Conservation (phyloP, 2,797 vertebrate genomes). For the Leptatherina wallacei region DNA sequence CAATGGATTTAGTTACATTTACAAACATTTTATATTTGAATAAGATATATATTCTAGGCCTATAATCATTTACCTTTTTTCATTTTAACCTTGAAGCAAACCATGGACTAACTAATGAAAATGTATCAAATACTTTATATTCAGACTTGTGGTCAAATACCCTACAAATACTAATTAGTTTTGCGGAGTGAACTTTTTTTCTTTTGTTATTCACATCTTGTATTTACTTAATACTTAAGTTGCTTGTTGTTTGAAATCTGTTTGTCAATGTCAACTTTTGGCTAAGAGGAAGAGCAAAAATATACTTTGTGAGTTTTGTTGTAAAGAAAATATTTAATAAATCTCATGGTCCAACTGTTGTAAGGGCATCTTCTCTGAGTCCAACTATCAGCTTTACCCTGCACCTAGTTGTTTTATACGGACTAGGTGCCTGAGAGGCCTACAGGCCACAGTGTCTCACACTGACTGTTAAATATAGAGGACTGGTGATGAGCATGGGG, state of each 20-base stretch:
- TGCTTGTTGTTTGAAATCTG: slow-evolving; percentile 33
- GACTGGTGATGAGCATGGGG: too few relatives aligned
- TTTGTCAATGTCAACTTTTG: slow-evolving; percentile 42
- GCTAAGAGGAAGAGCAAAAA: slow-evolving; percentile 40
- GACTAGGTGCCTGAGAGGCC: too few relatives aligned
- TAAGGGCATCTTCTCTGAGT: too few relatives aligned
- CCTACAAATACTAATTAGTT: slow-evolving; percentile 22
- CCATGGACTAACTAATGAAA: background rate
- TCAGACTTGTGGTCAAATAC: slow-evolving; percentile 5
- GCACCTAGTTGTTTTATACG: too few relatives aligned
- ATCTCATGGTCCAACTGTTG: slow-evolving; percentile 22
- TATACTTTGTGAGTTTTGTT: slow-evolving; percentile 44
- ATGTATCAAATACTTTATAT: background rate
- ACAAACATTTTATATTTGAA: slow-evolving; percentile 37
- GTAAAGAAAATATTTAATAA: slow-evolving; percentile 69
- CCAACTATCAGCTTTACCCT: too few relatives aligned
- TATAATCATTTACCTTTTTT: slow-evolving; percentile 35
- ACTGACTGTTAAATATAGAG: too few relatives aligned
- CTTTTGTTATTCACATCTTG: slow-evolving; percentile 41
- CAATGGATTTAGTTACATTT: slow-evolving; percentile 33
- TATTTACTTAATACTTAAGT: slow-evolving; percentile 40
- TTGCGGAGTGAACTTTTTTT: slow-evolving; percentile 39
- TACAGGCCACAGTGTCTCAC: too few relatives aligned
- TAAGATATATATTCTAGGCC: slow-evolving; percentile 23
- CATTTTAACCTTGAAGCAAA: slow-evolving; percentile 30